Conservation (phyloP, 2,797 vertebrate species). For the Ispidina picta region DNA sequence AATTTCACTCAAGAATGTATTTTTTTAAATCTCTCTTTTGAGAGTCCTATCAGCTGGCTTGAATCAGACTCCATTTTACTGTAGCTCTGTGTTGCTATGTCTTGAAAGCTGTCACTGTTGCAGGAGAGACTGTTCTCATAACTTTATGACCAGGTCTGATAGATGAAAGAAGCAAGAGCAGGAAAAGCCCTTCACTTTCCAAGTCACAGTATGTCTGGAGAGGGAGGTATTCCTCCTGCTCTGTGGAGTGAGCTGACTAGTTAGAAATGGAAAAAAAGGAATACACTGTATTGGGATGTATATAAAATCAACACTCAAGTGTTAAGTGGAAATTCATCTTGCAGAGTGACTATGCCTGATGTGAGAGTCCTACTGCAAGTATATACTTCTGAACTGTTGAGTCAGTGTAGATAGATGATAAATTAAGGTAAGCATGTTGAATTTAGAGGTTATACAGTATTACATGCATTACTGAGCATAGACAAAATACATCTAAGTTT, state of each 20-base stretch:
- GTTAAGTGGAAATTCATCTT: neutral
- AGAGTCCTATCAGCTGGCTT: neutral
- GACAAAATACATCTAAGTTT: neutral
- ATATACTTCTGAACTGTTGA: neutral
- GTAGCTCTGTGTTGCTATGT: neutral
- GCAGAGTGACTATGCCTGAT: neutral
- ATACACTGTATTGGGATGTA: neutral
- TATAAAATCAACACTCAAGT: neutral
- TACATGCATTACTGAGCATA: neutral
- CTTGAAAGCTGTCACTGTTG: neutral
- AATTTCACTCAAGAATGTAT: neutral
- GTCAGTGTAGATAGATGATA: neutral
- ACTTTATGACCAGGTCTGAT: neutral
- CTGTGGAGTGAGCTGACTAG: neutral
- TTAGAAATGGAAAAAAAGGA: neutral
- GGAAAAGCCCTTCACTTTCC: neutral
- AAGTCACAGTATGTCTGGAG: neutral
- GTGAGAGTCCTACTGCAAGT: neutral
- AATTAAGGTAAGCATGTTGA: neutral
- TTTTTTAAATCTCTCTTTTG: neutral
- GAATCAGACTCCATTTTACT: neutral
- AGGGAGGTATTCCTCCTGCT: neutral
- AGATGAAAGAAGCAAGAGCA: neutral
- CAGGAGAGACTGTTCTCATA: neutral
- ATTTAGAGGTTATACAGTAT: neutral